Base-by-base conservation (phyloP, 2,888 invertebrate species). In the Eristalis pertinax region DNA sequence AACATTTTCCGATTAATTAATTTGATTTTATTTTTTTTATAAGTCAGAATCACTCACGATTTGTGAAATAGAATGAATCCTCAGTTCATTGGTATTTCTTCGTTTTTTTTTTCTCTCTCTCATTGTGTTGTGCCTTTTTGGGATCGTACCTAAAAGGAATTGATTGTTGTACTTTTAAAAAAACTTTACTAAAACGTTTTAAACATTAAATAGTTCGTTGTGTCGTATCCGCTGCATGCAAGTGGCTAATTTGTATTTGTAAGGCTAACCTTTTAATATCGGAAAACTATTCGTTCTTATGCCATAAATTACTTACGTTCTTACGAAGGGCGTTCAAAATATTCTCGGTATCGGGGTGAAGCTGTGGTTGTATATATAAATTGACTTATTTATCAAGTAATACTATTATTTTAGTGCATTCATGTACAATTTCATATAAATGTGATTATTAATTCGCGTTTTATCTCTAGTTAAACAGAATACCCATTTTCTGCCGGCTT, bases 61-160 rank as follows among this genome's bases (percentile, higher is more conserved):
- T 24, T 68, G 72, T 86, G 19, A 56, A 79, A 64, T 38, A 50
- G 50, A 74, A 81, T 65, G 32, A 35, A 38, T 22, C 32, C 11
- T 72, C 73, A 77, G 69, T 43, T 86, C 78, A 82, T 78, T 65
- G 11, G 38, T 56, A 38, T 69, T 75, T 63, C 50, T 67, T 60
- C 7, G 10, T 4, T 43, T 65, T 43, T 22, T 73, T 35, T 68
- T 70, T 64, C 38, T 60, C 24, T 60, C 26, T 60, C 60, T 62
- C 58, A 77, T 75, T 84, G 79, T 90, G 90, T 89, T 89, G 90
- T 90, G 91, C 91, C 92, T 91, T 92, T 92, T 91, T 92, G 89
- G 92, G 93, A 93, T 93, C 93, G 93, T 93, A 93, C 93, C 93
- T 92, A 90, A 92, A 91, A 91, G 90, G 91, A 90, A 64, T 84